Evolutionary conservation across 2,797 vertebrate species (phyloP), one percentile per base, ranked within the genome.

Genomic region (Micrastur ruficollis): DNA sequence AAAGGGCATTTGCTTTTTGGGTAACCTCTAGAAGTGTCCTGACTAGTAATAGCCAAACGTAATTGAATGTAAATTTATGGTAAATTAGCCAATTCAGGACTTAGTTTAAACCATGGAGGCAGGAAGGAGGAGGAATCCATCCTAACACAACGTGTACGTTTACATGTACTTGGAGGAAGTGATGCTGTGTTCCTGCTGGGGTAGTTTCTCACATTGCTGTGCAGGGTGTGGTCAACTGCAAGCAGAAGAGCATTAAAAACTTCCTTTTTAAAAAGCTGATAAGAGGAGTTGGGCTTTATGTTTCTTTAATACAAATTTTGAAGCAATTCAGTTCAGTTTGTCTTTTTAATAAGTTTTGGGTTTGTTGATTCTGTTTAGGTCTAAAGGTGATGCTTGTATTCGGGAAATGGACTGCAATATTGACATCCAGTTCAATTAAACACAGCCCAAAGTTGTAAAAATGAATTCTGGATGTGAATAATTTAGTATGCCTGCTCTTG

Each of bases 361-460:
- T 81, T 67, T 72, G 38, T 84, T 84, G 66, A 18, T 90, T 94
- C 42, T 58, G 15, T 86, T 72, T 46, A 36, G n/a, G n/a, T 38
- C 38, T 72, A 26, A 79, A 84, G 65, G 34, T 73, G 55, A 53
- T 15, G 26, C 49, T 44, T 92, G 34, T 59, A 0, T 86, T 79
- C 38, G 80, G 73, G 53, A 92, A 88, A 52, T 49, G 72, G 34
- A 56, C 56, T 34, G 40, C 66, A 36, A 4, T 91, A 42, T 78
- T 82, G 95, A 59, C 63, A 82, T 90, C 17, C 22, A 89, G 65
- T 87, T 95, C 79, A 85, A 27, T 92, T 94, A 90, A 93, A 78
- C 38, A 40, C 50, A 81, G 38, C 36, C 86, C 83, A 65, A 50
- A 89, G 83, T 70, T 63, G 84, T 85, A 52, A 87, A 92, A 92